phyloP scores from a whole-genome alignment of 2,113 vertebrate species.

The Podiceps cristatus region DNA sequence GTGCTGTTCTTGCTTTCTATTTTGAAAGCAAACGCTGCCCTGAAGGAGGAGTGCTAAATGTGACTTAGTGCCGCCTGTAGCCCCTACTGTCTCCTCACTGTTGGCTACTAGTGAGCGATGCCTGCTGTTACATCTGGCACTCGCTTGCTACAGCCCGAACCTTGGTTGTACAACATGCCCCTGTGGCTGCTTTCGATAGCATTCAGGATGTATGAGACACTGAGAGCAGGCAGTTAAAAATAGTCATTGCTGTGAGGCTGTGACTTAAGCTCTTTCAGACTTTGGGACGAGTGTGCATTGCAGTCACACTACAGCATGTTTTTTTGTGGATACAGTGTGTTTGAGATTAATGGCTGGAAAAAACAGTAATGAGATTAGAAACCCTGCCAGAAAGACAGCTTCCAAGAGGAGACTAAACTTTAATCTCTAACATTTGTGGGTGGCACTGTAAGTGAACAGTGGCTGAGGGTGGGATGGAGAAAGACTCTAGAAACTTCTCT shows the following conservation, averaged over 20 bases:
- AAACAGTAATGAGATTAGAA: not conserved
- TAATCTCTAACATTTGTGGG: not conserved
- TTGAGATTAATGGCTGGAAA: not conserved
- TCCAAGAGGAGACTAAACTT: not conserved
- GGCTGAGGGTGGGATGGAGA: not conserved
- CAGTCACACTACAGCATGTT: not conserved
- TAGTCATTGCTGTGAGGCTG: not conserved
- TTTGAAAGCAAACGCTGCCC: not conserved
- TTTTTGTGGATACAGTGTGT: not conserved
- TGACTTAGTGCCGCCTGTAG: not conserved
- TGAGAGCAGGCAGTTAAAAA: slow-evolving; percentile 3
- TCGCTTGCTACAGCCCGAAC: not conserved
- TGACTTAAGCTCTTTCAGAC: not conserved
- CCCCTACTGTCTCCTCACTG: not conserved
- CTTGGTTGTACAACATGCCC: not conserved
- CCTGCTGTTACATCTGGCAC: not conserved
- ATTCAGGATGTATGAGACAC: not conserved
- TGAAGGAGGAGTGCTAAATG: not conserved
- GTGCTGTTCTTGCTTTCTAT: not conserved
- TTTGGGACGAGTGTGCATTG: not conserved
- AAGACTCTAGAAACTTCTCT: not conserved
- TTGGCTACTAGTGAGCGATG: not conserved
- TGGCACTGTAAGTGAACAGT: not conserved
- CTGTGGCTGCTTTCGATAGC: not conserved
- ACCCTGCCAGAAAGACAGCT: not conserved